Base-by-base conservation (phyloP, 1,140 invertebrate genomes). In the Aphidius gifuensis region DNA sequence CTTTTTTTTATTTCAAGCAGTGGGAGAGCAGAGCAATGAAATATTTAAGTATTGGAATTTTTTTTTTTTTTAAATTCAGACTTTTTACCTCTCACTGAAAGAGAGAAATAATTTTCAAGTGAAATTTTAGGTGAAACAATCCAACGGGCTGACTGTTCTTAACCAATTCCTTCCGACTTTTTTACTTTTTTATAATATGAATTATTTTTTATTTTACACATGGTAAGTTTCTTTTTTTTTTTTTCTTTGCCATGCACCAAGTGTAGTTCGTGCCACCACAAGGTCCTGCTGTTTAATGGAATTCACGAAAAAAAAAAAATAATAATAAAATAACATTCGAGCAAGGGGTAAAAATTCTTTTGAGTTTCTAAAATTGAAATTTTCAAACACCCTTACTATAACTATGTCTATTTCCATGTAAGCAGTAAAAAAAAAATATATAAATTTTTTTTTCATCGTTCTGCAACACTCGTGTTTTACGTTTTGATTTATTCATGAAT, bases 361-460 rank as follows among this genome's bases (percentile, higher is more conserved):
- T 47, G 46, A 57, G 21, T 51, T 62, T 9, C 9, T 39, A 9
- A 57, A 40, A 42, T 46, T 62, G 54, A 57, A 62, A 57, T 55
- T 57, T 57, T 50, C 45, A 55, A n/a, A 38, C 5, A 38, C 43
- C n/a, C 21, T 48, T 38, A 5, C n/a, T 7, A 32, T 53, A 53
- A 38, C 6, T 54, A 42, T 6, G 16, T 47, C 16, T 47, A 9
- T 47, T 16, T 47, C 2, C 45, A 16, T 16, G 45, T 32, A 32
- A 32, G 23, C 23, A 32, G 23, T 32, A 32, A 32, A 32, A 32
- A 32, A 32, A 32, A 32, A 32, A 32, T 16, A 32, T 3, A 32
- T 3, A 32, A 32, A 32, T 32, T 3, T 32, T 32, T 32, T 32
- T 32, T 32, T 32, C 23, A 0, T 32, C 23, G 4, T 32, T 32